Evolutionary conservation across 2,113 vertebrate genomes (phyloP).

Genomic region (Martes martes): DNA sequence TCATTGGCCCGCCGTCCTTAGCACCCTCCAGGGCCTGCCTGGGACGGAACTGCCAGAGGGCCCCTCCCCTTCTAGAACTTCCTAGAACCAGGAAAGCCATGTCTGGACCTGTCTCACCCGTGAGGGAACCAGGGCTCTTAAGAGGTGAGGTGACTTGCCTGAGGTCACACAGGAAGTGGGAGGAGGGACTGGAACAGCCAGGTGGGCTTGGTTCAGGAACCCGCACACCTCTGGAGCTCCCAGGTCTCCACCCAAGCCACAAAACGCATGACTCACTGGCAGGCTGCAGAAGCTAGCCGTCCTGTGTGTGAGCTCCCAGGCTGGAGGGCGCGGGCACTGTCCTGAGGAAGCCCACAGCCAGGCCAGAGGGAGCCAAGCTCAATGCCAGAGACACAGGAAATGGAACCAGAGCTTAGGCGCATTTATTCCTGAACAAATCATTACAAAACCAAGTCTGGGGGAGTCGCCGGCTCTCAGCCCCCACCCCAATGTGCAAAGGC

Average conservation of each 20-base stretch:
- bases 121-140: neutral
- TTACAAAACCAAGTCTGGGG: constrained; percentile 72
- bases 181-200: neutral
- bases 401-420: neutral
- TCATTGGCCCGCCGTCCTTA: neutral
- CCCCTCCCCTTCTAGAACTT: neutral
- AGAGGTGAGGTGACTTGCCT: neutral
- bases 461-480: neutral
- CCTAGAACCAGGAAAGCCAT: neutral
- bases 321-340: neutral
- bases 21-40: too few species aligned
- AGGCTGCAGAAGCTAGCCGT: neutral
- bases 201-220: neutral
- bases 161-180: neutral
- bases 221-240: neutral
- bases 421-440: constrained; percentile 78
- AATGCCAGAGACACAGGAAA: neutral
- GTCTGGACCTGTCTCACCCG: neutral
- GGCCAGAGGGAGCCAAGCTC: neutral
- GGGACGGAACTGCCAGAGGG: neutral
- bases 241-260: neutral
- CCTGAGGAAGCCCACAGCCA: neutral
- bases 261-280: neutral
- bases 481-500: constrained; percentile 38
- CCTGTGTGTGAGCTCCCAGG: neutral